Percentiles rank a stretch among this genome's conserved stretches.
phyloP scores from a whole-genome alignment of 2,888 invertebrate genomes.

The Cerastis leucographa region DNA sequence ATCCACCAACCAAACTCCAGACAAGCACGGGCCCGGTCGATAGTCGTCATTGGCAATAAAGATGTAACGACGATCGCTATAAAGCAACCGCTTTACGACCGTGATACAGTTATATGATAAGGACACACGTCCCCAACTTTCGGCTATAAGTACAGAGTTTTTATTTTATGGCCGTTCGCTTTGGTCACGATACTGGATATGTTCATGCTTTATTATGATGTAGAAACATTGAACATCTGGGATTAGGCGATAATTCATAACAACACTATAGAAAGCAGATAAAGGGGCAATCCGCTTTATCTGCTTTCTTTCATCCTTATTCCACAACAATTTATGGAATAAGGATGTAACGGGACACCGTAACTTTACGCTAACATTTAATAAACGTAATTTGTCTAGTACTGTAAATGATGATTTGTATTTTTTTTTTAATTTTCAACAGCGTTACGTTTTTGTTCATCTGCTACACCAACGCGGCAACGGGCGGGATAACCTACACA shows the following conservation, averaged over 20 bases:
- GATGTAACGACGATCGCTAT: constrained; percentile 58
- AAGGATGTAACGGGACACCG: background rate
- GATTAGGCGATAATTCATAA: background rate
- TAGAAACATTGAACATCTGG: background rate
- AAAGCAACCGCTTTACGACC: constrained; percentile 60
- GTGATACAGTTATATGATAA: constrained; percentile 55
- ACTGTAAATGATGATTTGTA: no score
- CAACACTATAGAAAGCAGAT: background rate
- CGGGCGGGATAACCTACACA: background rate
- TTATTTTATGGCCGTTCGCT: constrained; percentile 40
- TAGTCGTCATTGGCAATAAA: constrained; percentile 62
- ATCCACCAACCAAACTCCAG: background rate
- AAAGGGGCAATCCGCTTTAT: no score
- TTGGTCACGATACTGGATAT: constrained; percentile 31
- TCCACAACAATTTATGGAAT: no score
- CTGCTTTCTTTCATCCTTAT: no score
- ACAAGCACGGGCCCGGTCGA: constrained; percentile 38
- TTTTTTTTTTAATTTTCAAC: background rate
- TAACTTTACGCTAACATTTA: background rate
- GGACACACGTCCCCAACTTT: constrained; percentile 51
- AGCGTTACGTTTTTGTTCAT: background rate
- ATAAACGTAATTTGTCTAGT: background rate
- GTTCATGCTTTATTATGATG: constrained; percentile 29
- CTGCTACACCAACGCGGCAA: background rate
- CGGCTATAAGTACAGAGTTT: constrained; percentile 4